These are phyloP conservation scores for Thunnus albacares DNA, from an alignment of 2,797 vertebrate species.

Conservation along the genomic window DNA sequence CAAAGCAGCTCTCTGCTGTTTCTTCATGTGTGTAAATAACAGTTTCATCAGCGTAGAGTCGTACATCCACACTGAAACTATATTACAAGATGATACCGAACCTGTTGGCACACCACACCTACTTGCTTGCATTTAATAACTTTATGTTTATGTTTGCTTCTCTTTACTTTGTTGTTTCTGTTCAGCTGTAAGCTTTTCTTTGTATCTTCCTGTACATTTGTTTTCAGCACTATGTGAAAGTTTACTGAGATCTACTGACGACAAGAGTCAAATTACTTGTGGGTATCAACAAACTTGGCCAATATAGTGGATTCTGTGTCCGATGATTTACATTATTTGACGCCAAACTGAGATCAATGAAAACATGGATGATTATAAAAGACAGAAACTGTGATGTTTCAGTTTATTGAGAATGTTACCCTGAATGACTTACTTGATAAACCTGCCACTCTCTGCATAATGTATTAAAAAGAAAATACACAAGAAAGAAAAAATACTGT, in stretches of 20 bases:
- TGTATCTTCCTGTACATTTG: not conserved
- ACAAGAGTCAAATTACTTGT: not conserved
- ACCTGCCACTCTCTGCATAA: not conserved
- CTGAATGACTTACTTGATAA: no score
- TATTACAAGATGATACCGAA: not conserved
- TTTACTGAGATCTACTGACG: not conserved
- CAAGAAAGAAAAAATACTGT: no score
- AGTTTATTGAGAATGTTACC: no score
- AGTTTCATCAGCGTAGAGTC: not conserved
- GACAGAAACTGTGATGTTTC: no score
- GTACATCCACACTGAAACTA: not conserved
- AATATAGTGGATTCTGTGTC: not conserved
- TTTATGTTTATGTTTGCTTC: not conserved
- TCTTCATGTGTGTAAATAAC: conserved; percentile 1
- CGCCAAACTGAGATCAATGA: not conserved
- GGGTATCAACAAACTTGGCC: no score
- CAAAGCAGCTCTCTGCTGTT: conserved; percentile 8
- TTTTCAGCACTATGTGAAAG: not conserved
- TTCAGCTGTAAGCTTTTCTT: not conserved
- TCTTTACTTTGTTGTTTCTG: not conserved
- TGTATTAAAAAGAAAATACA: no score
- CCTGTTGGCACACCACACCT: not conserved
- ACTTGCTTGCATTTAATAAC: not conserved
- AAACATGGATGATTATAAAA: no score
- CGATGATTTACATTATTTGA: not conserved